phyloP scores from a whole-genome alignment of 2,888 invertebrate genomes.

The Hydropsyche betteni region DNA sequence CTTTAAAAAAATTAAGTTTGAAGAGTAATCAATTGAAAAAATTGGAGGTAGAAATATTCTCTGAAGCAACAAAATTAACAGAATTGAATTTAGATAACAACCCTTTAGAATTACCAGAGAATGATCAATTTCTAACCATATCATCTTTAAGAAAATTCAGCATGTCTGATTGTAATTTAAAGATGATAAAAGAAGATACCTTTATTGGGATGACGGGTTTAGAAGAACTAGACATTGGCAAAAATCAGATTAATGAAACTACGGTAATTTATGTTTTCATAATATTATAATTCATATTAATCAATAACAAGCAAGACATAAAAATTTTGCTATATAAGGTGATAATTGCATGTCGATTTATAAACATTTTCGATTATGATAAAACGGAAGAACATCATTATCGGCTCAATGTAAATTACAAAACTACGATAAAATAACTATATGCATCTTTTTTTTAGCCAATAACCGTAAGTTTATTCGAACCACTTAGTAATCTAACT shows the following conservation, averaged over 20 bases:
- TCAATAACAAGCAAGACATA: too few relatives aligned
- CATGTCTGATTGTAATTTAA: constrained; percentile 53
- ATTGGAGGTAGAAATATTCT: constrained; percentile 61
- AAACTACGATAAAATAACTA: constrained; percentile 7
- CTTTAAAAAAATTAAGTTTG: constrained; percentile 53
- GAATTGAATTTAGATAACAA: constrained; percentile 64
- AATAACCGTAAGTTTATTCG: constrained; percentile 58
- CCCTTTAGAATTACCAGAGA: constrained; percentile 51
- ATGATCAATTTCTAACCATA: constrained; percentile 48
- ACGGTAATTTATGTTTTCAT: constrained; percentile 40
- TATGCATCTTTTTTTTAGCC: constrained; percentile 56
- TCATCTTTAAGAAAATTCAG: constrained; percentile 51
- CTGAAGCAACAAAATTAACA: constrained; percentile 58
- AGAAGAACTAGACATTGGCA: constrained; percentile 53
- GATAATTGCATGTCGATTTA: not conserved
- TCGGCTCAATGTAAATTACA: not conserved
- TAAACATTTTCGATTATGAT: not conserved
- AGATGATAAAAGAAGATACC: constrained; percentile 50
- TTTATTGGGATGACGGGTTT: constrained; percentile 53
- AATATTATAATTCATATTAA: too few relatives aligned
- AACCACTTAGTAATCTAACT: constrained; percentile 58
- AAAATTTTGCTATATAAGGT: too few relatives aligned
- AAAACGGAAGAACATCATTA: not conserved
- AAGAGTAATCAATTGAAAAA: constrained; percentile 56
- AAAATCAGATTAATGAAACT: constrained; percentile 51